phyloP scores from a whole-genome alignment of 2,113 vertebrate genomes.

The Brachyhypopomus occidentalis region DNA sequence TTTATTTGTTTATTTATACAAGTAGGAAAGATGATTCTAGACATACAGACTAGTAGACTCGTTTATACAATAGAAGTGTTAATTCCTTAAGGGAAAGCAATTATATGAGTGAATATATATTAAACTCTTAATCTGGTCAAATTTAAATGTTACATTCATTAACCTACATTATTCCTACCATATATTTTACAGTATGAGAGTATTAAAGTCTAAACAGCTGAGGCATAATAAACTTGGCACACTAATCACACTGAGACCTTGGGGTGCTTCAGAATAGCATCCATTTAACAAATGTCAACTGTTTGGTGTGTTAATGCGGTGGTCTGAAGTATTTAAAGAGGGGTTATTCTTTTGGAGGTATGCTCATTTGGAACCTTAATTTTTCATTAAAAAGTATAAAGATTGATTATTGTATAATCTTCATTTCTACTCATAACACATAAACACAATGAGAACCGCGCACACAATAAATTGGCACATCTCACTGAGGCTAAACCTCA shows the following conservation, averaged over 20 bases:
- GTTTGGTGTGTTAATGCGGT: slow-evolving; percentile 27
- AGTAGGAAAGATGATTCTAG: background rate
- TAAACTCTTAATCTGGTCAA: background rate
- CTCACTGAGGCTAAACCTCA: slow-evolving; percentile 12
- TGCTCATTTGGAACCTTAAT: slow-evolving; percentile 20
- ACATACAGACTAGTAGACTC: too few species aligned
- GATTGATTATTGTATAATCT: slow-evolving; percentile 21
- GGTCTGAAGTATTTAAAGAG: slow-evolving; percentile 36
- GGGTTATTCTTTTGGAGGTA: slow-evolving; percentile 23
- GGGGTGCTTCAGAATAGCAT: slow-evolving; percentile 16
- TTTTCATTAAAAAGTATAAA: slow-evolving; percentile 37
- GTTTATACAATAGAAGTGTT: background rate
- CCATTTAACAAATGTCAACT: slow-evolving; percentile 3
- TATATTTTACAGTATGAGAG: background rate
- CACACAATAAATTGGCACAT: background rate
- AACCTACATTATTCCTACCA: slow-evolving; percentile 19
- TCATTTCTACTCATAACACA: slow-evolving; percentile 22
- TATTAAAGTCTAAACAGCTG: slow-evolving; percentile 8
- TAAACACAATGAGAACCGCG: background rate
- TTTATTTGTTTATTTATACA: background rate
- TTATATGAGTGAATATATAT: background rate
- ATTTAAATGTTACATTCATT: slow-evolving; percentile 8
- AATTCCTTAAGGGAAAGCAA: background rate
- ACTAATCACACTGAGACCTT: background rate
- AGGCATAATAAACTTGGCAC: background rate